phyloP scores from a whole-genome alignment of 2,113 vertebrate species.

The Loxodonta africana region DNA sequence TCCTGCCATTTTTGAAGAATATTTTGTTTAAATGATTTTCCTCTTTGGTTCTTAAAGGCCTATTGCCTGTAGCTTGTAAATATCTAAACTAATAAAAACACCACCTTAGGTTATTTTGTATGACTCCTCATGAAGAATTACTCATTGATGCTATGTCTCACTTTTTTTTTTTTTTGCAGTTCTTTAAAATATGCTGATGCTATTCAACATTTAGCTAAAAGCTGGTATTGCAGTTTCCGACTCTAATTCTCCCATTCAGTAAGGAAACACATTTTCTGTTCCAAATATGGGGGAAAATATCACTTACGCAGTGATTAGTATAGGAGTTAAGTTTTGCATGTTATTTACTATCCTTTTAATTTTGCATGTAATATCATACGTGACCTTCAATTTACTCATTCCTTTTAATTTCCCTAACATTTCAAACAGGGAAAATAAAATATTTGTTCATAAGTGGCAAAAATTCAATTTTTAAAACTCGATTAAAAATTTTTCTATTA shows the following conservation, averaged over 20 bases:
- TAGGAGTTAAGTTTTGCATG: neutral
- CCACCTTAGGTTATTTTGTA: neutral
- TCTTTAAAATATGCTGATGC: neutral
- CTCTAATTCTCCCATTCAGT: conserved; percentile 30
- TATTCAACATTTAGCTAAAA: neutral
- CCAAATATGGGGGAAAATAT: neutral
- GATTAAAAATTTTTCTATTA: conserved; percentile 39
- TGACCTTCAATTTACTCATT: neutral
- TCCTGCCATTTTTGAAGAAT: neutral
- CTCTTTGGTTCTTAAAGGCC: neutral
- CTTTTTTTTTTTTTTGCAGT: neutral
- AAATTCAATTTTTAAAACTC: neutral
- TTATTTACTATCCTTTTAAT: neutral
- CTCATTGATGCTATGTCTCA: neutral
- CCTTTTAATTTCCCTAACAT: conserved; percentile 12
- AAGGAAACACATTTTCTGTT: neutral
- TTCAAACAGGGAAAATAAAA: neutral
- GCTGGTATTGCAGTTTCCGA: neutral
- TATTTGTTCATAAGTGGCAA: neutral
- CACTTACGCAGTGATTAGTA: neutral
- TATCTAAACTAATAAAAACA: neutral
- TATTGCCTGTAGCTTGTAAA: neutral
- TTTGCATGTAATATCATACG: neutral
- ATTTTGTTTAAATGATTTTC: neutral
- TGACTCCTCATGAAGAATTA: neutral